phyloP scores from a whole-genome alignment of 2,797 vertebrate genomes.

The Leptodactylus fallax region DNA sequence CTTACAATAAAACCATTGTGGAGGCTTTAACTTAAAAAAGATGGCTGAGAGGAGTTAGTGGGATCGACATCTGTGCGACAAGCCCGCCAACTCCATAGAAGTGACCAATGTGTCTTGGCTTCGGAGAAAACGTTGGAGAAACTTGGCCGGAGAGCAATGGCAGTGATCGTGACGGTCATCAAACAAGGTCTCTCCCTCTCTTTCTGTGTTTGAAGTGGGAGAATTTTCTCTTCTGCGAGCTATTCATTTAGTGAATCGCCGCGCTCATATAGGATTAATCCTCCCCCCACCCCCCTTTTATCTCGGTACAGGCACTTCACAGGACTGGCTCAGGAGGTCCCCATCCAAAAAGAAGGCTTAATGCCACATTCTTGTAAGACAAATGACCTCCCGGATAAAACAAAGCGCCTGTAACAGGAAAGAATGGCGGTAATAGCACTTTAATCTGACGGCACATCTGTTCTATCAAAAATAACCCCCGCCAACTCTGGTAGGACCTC shows the following conservation, averaged over 20 bases:
- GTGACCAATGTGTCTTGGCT: conserved; percentile 63
- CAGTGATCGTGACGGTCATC: conserved; percentile 5
- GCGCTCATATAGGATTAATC: conserved; percentile 34
- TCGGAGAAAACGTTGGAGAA: conserved; percentile 49
- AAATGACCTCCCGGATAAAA: conserved; percentile 35
- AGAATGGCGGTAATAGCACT: conserved; percentile 21
- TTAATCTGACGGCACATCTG: conserved; percentile 28
- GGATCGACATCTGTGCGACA: conserved; percentile 47
- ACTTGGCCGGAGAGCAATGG: conserved; percentile 60
- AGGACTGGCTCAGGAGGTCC: conserved; percentile 23
- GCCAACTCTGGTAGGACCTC: neutral
- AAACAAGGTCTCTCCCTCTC: conserved; percentile 15
- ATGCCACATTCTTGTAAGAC: conserved; percentile 39
- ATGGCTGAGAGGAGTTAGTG: conserved; percentile 65
- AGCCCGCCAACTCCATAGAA: conserved; percentile 52
- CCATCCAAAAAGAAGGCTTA: neutral
- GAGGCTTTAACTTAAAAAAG: conserved; percentile 56
- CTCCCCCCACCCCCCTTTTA: conserved; percentile 3
- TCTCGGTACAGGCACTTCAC: conserved; percentile 30
- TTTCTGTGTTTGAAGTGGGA: conserved; percentile 45
- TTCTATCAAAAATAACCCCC: neutral
- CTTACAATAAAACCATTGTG: conserved; percentile 68
- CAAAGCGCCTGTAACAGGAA: conserved; percentile 5
- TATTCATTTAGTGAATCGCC: conserved; percentile 44
- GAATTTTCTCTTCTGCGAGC: conserved; percentile 24